Conservation (phyloP, 2,888 invertebrate genomes). For the Sphaerophoria taeniata region DNA sequence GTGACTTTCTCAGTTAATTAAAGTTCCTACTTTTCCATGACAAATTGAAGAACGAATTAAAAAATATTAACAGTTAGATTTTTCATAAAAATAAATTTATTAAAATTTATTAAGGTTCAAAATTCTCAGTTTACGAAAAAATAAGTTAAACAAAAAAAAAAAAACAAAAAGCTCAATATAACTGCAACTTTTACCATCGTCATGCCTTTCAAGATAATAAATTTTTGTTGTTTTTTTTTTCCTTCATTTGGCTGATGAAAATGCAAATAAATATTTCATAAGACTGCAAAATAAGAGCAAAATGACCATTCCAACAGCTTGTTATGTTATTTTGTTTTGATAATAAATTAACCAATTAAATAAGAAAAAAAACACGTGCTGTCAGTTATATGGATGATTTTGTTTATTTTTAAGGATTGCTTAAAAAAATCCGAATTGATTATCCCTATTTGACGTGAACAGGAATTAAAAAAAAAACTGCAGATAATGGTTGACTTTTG, state of each 20-base stretch:
- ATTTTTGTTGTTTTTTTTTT: background rate
- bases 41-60: too few relatives aligned
- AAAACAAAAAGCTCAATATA: constrained; percentile 3
- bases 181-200: constrained; percentile 20
- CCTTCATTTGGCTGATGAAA: constrained; percentile 51
- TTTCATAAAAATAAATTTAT: background rate
- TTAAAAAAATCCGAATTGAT: background rate
- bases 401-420: constrained; percentile 3
- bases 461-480: too few relatives aligned
- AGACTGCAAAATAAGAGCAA: constrained; percentile 14
- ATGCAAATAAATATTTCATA: constrained; percentile 45
- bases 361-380: constrained; percentile 13
- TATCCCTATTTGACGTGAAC: background rate
- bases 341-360: background rate
- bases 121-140: background rate
- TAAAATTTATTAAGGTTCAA: constrained; percentile 9
- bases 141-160: background rate
- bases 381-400: background rate
- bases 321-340: background rate
- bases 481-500: too few relatives aligned
- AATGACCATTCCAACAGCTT: background rate
- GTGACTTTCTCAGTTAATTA: too few relatives aligned
- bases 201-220: constrained; percentile 36
- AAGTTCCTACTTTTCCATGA: too few relatives aligned
- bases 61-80: background rate